Conservation (phyloP, 2,113 vertebrate genomes). For the Pogona vitticeps region DNA sequence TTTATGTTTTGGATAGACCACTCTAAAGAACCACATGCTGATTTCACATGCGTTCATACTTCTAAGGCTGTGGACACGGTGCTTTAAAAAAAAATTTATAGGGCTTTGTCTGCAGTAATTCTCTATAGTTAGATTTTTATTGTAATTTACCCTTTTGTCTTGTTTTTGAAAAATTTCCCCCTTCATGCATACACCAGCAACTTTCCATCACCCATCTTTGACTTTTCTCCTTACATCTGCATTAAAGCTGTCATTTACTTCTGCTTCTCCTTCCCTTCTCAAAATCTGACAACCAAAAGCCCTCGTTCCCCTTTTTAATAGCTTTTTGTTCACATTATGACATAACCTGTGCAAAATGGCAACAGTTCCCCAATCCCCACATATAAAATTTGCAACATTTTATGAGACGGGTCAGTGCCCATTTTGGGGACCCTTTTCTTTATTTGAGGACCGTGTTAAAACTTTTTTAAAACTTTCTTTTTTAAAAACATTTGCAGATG, state of each 20-base stretch:
- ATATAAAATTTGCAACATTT: constrained; percentile 94
- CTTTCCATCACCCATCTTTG: constrained; percentile 86
- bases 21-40: constrained; percentile 77
- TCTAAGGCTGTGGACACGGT: constrained; percentile 86
- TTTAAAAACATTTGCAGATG: constrained; percentile 85
- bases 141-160: constrained; percentile 88
- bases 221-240: constrained; percentile 85
- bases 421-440: constrained; percentile 90
- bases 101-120: constrained; percentile 85
- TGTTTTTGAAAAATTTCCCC: constrained; percentile 81
- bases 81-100: constrained; percentile 84
- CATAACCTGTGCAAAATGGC: constrained; percentile 89
- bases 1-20: constrained; percentile 68
- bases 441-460: constrained; percentile 90
- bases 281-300: constrained; percentile 83
- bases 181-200: constrained; percentile 84
- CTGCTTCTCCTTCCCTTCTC: constrained; percentile 72
- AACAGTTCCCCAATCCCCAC: constrained; percentile 83
- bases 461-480: constrained; percentile 71
- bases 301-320: constrained; percentile 79
- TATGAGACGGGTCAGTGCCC: constrained; percentile 98
- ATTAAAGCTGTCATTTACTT: constrained; percentile 86
- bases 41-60: constrained; percentile 81
- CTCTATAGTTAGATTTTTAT: constrained; percentile 85
- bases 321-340: constrained; percentile 87